phyloP scores from a whole-genome alignment of 1,140 invertebrate species.

The Rhizoglyphus robini region DNA sequence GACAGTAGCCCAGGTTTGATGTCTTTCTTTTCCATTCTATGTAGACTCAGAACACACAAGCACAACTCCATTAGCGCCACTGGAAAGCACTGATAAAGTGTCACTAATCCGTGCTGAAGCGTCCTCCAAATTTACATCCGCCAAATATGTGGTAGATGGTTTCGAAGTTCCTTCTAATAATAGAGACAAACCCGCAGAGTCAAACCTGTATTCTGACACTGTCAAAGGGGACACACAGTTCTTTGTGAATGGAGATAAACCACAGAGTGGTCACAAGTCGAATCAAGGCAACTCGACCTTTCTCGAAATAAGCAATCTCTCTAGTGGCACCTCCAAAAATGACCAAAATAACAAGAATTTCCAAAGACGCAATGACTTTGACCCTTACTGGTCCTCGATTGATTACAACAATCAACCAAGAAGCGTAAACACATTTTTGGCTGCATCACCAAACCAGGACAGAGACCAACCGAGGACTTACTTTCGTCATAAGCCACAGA shows the following conservation, averaged over 20 bases:
- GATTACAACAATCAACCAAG: constrained; percentile 11
- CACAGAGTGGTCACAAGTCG: not conserved
- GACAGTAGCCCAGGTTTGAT: not conserved
- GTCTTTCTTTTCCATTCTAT: too few species aligned
- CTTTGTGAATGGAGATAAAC: not conserved
- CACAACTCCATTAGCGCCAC: not conserved
- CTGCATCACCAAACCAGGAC: not conserved
- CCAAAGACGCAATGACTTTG: not conserved
- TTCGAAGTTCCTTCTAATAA: constrained; percentile 2
- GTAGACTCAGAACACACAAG: too few species aligned
- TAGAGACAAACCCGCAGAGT: too few species aligned
- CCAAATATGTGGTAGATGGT: constrained; percentile 12
- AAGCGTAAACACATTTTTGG: too few species aligned
- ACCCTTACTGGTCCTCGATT: not conserved
- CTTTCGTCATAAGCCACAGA: not conserved
- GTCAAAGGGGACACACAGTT: not conserved
- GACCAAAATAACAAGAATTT: not conserved
- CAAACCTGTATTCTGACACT: not conserved
- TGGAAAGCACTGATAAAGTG: not conserved
- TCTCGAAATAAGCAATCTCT: not conserved
- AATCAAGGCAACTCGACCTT: not conserved
- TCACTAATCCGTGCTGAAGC: not conserved
- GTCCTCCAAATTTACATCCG: not conserved
- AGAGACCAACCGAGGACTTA: not conserved
- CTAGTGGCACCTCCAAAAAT: not conserved